Percentiles rank a stretch among this genome's conserved stretches.
Conservation (phyloP, 2,797 vertebrate species). For the Manis pentadactyla region DNA sequence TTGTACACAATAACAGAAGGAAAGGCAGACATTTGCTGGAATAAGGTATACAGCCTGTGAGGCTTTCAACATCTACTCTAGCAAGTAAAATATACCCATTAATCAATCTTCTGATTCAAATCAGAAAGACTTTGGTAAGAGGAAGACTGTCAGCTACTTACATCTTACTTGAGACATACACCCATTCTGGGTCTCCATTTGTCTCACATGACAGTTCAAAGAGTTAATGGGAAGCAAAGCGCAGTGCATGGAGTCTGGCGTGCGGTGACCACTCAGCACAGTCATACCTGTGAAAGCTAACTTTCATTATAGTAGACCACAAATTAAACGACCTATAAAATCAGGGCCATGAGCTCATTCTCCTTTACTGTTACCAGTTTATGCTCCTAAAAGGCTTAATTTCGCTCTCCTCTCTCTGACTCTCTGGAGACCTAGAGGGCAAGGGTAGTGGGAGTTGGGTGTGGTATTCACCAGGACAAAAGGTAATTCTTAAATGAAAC, state of each 20-base stretch:
- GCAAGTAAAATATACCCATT: not conserved
- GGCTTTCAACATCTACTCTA: not conserved
- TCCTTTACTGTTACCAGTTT: constrained; percentile 7
- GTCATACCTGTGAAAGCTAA: not conserved
- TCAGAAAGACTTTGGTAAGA: not conserved
- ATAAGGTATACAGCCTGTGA: not conserved
- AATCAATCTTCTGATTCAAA: not conserved
- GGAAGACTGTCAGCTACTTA: not conserved
- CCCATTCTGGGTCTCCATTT: not conserved
- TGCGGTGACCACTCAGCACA: not conserved
- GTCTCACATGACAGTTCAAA: not conserved
- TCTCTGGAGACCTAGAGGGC: not conserved
- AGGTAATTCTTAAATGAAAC: constrained; percentile 35
- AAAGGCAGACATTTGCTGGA: not conserved
- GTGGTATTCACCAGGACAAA: not conserved
- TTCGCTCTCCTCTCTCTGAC: not conserved
- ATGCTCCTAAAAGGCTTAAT: constrained; percentile 55
- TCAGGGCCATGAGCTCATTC: not conserved
- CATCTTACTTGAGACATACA: not conserved
- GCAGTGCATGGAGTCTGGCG: not conserved
- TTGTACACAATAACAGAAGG: not conserved
- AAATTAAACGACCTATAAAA: constrained; percentile 57
- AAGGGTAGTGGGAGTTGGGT: not conserved
- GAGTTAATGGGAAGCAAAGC: not conserved
- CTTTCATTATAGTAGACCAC: constrained; percentile 29